Base-by-base conservation (phyloP, 2,113 vertebrate genomes). In the Gambusia holbrooki region DNA sequence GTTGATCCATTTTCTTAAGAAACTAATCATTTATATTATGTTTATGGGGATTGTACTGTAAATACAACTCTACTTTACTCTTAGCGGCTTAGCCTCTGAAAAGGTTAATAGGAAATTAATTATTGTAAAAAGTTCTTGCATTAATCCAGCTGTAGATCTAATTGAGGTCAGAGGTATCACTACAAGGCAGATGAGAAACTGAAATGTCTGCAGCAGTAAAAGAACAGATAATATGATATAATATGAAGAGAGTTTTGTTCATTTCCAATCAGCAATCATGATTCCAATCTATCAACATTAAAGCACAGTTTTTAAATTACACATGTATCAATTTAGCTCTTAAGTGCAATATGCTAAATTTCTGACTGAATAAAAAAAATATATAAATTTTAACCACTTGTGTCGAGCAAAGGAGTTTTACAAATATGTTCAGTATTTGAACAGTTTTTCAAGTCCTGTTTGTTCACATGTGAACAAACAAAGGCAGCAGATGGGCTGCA, bases 401-500 rank as follows among this genome's bases (percentile, higher is more conserved):
- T 37, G 35, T 54, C 27, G 35, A 60, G 51, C 27, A 48, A 51
- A 33, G 17, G 48, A 32, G 61, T 60, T 33, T 48, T 27, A 35
- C 45, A n/a, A 76, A 62, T 22, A 61, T 40, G 25, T 61, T 28
- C 2, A 42, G 19, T 64, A 60, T 35, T 7, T 32, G 27, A 42
- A 27, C 4, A 35, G 30, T 17, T 45, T 61, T 70, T 70, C 61
- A 60, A 25, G 15, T 25, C 60, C n/a, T 11, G 48, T 22, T 28
- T 6, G 22, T 25, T 74, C 35, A 62, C 32, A n/a, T 74, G 61
- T 69, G 62, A 71, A 30, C 45, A 63, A 71, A 35, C 45, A 66
- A 42, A 62, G 40, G 33, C 1, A 63, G 48, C 68, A 69, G 66
- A 69, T 54, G 40, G 45, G 22, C 73, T 62, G 29, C 61, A 40